Evolutionary conservation across 2,113 vertebrate genomes (phyloP).

Genomic region (Istiophorus platypterus): DNA sequence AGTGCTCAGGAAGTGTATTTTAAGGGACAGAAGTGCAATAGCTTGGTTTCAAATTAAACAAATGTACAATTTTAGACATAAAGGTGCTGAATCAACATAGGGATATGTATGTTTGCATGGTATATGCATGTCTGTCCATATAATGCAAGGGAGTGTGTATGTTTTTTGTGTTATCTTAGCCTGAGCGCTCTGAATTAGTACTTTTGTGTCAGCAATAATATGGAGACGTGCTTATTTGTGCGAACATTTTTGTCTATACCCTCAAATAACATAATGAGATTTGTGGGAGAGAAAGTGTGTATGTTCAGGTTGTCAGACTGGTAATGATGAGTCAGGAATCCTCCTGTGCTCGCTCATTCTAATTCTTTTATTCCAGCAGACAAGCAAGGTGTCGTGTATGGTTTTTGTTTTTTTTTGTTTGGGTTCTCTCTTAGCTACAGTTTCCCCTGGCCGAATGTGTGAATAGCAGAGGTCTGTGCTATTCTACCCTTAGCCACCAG

Average conservation of each 20-base stretch:
- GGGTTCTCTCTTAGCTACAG: constrained; percentile 21
- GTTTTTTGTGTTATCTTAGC: too few relatives aligned
- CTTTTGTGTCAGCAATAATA: too few relatives aligned
- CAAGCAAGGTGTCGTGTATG: constrained; percentile 12
- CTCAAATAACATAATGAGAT: neutral
- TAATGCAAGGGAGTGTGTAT: too few relatives aligned
- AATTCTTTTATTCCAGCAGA: constrained; percentile 39
- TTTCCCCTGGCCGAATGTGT: constrained; percentile 3
- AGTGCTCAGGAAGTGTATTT: neutral
- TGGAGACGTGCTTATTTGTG: neutral
- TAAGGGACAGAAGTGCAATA: neutral
- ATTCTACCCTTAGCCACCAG: neutral
- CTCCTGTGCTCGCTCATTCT: constrained; percentile 39
- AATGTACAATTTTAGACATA: neutral
- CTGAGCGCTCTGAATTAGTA: neutral
- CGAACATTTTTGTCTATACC: neutral
- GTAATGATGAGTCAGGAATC: constrained; percentile 48
- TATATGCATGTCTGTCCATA: too few relatives aligned
- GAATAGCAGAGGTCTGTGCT: neutral
- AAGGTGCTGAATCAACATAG: neutral
- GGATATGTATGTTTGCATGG: neutral
- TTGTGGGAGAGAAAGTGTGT: neutral
- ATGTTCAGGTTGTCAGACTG: constrained; percentile 8
- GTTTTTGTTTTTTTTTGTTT: constrained; percentile 35
- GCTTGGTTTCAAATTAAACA: neutral